Conservation (phyloP, 2,797 vertebrate genomes). For the Enteromius afrohamiltoni region DNA sequence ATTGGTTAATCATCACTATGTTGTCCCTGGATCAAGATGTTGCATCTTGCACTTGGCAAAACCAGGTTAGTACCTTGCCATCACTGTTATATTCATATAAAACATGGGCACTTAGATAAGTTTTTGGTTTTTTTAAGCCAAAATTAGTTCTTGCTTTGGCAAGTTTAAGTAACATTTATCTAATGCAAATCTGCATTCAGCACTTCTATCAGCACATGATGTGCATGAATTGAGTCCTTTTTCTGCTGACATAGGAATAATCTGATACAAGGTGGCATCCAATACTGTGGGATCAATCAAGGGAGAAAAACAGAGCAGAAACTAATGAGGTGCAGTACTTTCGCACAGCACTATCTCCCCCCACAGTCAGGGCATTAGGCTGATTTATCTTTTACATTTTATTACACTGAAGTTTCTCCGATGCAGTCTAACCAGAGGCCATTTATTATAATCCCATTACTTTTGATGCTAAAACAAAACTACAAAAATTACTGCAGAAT, state of each 20-base stretch:
- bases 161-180: conserved; percentile 14
- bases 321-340: conserved; percentile 37
- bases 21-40: too few species aligned
- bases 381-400: conserved; percentile 45
- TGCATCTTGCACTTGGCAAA: too few species aligned
- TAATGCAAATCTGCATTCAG: conserved; percentile 23
- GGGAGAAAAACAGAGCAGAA: conserved; percentile 36
- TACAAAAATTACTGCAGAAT: conserved; percentile 4
- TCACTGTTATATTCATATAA: background rate
- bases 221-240: conserved; percentile 36
- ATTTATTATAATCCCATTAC: conserved; percentile 34
- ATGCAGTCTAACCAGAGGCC: conserved; percentile 28
- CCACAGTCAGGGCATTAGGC: background rate
- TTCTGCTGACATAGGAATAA: conserved; percentile 28
- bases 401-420: conserved; percentile 14
- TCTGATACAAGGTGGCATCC: conserved; percentile 36
- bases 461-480: conserved; percentile 28
- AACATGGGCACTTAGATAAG: background rate
- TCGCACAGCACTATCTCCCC: conserved; percentile 29
- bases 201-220: background rate
- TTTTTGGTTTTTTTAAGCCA: background rate
- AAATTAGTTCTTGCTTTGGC: background rate
- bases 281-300: conserved; percentile 33
- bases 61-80: background rate
- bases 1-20: too few species aligned